Conservation (phyloP, 1,140 invertebrate genomes). For the Oreohelix idahoensis region DNA sequence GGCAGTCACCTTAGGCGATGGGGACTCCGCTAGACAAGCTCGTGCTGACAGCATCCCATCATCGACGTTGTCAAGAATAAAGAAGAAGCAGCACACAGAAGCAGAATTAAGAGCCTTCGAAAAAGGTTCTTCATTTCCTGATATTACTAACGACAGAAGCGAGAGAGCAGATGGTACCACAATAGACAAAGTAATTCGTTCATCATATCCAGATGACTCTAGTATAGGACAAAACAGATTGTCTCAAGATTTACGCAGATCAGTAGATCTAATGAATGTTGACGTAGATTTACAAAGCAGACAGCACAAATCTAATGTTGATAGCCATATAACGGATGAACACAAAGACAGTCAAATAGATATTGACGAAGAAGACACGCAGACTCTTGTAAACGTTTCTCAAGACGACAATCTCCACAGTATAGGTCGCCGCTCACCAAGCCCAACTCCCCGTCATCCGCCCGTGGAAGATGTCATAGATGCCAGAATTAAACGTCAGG, state of each 20-base stretch:
- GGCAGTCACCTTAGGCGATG: not conserved
- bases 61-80: not conserved
- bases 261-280: not conserved
- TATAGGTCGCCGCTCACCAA: not conserved
- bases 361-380: not conserved
- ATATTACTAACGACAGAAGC: not conserved
- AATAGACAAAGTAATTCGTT: not conserved
- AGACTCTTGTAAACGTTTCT: not conserved
- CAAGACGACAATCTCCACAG: not conserved
- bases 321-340: not conserved
- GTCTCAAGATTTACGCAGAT: not conserved
- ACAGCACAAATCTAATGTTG: too few relatives aligned
- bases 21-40: not conserved
- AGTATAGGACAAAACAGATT: not conserved
- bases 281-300: not conserved
- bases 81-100: not conserved
- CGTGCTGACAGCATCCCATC: not conserved
- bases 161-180: not conserved
- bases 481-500: constrained; percentile 2
- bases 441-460: not conserved
- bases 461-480: not conserved
- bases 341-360: not conserved
- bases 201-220: not conserved
- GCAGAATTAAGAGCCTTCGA: not conserved
- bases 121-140: not conserved